Percentiles rank a stretch among this genome's conserved stretches.
phyloP scores from a whole-genome alignment of 2,797 vertebrate genomes.

The Apodemus agrarius region DNA sequence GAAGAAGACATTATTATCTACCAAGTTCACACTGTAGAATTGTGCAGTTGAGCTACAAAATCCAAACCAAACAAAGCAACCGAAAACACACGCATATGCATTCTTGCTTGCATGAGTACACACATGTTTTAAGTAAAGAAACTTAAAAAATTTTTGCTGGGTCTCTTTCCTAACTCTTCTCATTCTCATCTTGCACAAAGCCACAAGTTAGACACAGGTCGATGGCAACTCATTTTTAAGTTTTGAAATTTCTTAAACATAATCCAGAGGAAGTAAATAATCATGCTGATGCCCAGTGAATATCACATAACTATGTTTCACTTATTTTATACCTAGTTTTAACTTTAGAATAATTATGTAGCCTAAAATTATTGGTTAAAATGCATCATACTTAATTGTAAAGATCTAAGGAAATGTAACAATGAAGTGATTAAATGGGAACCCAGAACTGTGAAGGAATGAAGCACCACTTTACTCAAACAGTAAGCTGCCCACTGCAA shows the following conservation, averaged over 20 bases:
- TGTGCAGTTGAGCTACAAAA: not conserved
- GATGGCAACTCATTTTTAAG: not conserved
- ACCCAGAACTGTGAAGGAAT: not conserved
- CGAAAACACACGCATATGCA: not conserved
- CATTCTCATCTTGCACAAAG: not conserved
- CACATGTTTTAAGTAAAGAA: not conserved
- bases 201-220: not conserved
- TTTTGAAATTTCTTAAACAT: constrained; percentile 36
- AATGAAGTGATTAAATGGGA: not conserved
- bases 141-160: not conserved
- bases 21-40: not conserved
- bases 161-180: not conserved
- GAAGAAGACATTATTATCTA: not conserved
- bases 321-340: not conserved
- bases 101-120: too few species aligned
- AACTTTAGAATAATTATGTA: not conserved
- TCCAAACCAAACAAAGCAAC: not conserved
- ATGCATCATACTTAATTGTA: not conserved
- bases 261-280: not conserved
- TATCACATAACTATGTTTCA: not conserved
- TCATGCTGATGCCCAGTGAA: not conserved
- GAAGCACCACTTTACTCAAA: not conserved
- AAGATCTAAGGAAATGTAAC: not conserved
- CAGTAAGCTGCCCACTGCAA: not conserved
- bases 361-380: constrained; percentile 1